Conservation (phyloP, 2,888 invertebrate species). For the Meliscaeva auricollis region DNA sequence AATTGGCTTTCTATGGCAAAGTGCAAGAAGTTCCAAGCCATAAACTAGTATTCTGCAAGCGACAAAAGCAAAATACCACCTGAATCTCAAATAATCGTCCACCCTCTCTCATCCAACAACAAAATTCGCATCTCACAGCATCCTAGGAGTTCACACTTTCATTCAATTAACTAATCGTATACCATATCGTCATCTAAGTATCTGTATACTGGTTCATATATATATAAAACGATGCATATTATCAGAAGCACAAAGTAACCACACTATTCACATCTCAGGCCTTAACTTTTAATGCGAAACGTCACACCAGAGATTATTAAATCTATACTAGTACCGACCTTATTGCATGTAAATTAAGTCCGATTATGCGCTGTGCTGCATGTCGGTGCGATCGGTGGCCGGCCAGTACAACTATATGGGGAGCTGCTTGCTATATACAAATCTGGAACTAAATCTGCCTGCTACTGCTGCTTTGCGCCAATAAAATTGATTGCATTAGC, state of each 20-base stretch:
- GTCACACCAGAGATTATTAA: slow-evolving; percentile 72
- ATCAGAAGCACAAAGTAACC: slow-evolving; percentile 44
- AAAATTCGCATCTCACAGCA: slow-evolving; percentile 23
- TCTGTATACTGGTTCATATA: no score
- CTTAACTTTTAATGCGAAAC: slow-evolving; percentile 58
- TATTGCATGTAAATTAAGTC: slow-evolving; percentile 75
- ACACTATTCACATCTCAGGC: slow-evolving; percentile 10
- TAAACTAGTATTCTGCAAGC: background rate
- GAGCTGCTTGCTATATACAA: background rate
- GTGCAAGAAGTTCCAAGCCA: slow-evolving; percentile 63
- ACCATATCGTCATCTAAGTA: slow-evolving; percentile 67
- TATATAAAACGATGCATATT: slow-evolving; percentile 37
- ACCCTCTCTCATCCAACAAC: background rate
- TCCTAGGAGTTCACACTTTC: slow-evolving; percentile 56
- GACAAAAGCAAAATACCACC: slow-evolving; percentile 47
- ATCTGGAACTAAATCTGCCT: slow-evolving; percentile 45
- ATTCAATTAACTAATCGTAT: slow-evolving; percentile 74
- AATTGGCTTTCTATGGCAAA: slow-evolving; percentile 72
- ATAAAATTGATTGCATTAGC: slow-evolving; percentile 75
- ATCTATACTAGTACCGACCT: slow-evolving; percentile 68
- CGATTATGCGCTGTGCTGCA: slow-evolving; percentile 68
- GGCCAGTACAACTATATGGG: background rate
- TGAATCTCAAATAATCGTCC: background rate
- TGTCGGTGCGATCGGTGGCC: slow-evolving; percentile 17
- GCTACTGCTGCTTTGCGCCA: slow-evolving; percentile 67